Evolutionary conservation across 2,888 invertebrate genomes (phyloP), one percentile per base, ranked within the genome.

Genomic region (Eucera pruinosa): DNA sequence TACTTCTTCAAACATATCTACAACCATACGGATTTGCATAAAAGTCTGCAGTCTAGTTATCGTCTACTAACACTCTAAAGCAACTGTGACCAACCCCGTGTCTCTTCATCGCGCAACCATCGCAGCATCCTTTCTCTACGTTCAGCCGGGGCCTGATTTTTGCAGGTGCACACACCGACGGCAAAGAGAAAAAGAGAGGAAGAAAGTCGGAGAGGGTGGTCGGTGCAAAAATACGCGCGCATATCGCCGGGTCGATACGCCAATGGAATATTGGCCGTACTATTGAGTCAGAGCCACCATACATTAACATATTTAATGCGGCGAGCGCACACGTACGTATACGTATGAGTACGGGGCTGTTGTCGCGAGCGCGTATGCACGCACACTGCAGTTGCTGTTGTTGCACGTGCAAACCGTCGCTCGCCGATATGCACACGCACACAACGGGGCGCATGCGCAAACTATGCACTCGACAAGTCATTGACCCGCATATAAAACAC

Each of bases 401-500:
- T 57, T 39, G 67, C 74, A 67, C 50, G 45, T 61, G 62, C 79
- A 64, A 9, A 13, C 18, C 57, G 27, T 57, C 39, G 18, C 69
- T 7, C 9, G 61, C 13, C 36, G 30, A 55, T 57, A 62, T 58
- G 58, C 61, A 74, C 64, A 64, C 73, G 69, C 81, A 73, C 64
- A 68, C 74, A 58, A 3, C 13, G 50, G n/a, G 39, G 62, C 81
- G 86, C 84, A 80, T 76, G 86, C 86, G 80, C 85, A 73, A 78
- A 80, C 77, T 83, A 82, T 86, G 82, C 84, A 68, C 86, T 82
- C 78, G 71, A 23, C 73, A 78, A 86, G 86, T 86, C 87, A 80
- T 87, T 87, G 87, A 87, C 87, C 86, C 81, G 73, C 81, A 82
- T 81, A 79, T 85, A 87, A 84, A 83, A 83, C 83, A 78, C 80